Conservation (phyloP, 2,113 vertebrate species). For the Rhineura floridana region DNA sequence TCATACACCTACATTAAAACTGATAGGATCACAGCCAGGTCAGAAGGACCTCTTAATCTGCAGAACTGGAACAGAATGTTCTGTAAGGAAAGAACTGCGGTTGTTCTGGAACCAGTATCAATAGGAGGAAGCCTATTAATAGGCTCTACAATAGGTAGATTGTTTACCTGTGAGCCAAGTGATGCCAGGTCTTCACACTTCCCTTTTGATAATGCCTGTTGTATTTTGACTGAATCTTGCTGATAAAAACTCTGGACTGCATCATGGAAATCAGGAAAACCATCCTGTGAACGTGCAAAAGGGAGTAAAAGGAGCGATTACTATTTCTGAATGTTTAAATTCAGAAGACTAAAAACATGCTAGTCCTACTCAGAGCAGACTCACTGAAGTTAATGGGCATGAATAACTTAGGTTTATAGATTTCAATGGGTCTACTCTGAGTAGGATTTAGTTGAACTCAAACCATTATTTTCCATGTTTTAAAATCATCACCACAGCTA, state of each 20-base stretch:
- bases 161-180: slow-evolving; percentile 87
- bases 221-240: slow-evolving; percentile 85
- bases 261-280: slow-evolving; percentile 93
- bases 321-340: not conserved
- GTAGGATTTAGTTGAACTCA: too few relatives aligned
- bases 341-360: not conserved
- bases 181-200: slow-evolving; percentile 89
- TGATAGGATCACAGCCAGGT: slow-evolving; percentile 25
- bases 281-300: slow-evolving; percentile 80
- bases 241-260: slow-evolving; percentile 88
- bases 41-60: slow-evolving; percentile 46
- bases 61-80: not conserved
- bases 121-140: not conserved
- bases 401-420: too few relatives aligned
- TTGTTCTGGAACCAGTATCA: not conserved
- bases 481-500: not conserved
- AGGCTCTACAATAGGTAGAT: not conserved
- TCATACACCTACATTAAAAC: slow-evolving; percentile 39
- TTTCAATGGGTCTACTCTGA: too few relatives aligned
- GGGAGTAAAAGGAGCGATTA: slow-evolving; percentile 32
- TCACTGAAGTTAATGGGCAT: too few relatives aligned
- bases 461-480: not conserved
- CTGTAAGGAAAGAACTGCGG: not conserved
- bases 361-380: too few relatives aligned
- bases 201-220: slow-evolving; percentile 85